These are phyloP conservation scores for Patella ulyssiponensis DNA, from an alignment of 2,888 invertebrate species.

Conservation along the genomic window DNA sequence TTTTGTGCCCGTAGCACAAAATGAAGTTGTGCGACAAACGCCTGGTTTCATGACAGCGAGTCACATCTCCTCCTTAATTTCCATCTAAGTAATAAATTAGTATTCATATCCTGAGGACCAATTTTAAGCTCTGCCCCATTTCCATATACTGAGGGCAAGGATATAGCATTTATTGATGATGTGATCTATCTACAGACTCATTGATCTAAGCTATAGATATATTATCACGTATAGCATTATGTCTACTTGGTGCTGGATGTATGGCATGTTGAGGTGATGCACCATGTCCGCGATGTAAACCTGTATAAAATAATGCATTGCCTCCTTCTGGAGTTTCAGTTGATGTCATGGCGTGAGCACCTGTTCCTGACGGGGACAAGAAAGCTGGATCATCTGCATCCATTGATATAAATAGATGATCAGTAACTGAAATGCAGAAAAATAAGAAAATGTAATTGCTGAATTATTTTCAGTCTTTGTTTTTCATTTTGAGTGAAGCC, in stretches of 20 bases:
- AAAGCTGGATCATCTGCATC: slow-evolving; percentile 31
- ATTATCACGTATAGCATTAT: slow-evolving; percentile 47
- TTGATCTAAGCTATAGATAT: slow-evolving; percentile 31
- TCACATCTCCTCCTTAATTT: background rate
- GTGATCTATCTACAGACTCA: too few relatives aligned
- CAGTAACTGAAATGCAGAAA: background rate
- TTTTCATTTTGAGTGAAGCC: too few relatives aligned
- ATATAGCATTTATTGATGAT: too few relatives aligned
- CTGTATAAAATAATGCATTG: slow-evolving; percentile 55
- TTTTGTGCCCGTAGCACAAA: too few relatives aligned
- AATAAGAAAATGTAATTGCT: too few relatives aligned
- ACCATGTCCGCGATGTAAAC: slow-evolving; percentile 24
- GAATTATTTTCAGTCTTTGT: too few relatives aligned
- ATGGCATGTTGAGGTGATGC: slow-evolving; percentile 29
- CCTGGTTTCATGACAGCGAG: background rate
- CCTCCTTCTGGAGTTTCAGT: slow-evolving; percentile 47
- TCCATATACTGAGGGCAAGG: too few relatives aligned
- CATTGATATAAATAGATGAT: slow-evolving; percentile 16
- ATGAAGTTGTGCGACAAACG: too few relatives aligned
- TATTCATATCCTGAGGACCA: background rate
- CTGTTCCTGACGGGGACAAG: slow-evolving; percentile 28
- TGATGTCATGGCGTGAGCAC: slow-evolving; percentile 17
- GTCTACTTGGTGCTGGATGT: slow-evolving; percentile 45
- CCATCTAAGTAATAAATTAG: background rate
- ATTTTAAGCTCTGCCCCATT: background rate